These are phyloP conservation scores for Cacatua alba DNA, from an alignment of 2,113 vertebrate species.

Conservation along the genomic window DNA sequence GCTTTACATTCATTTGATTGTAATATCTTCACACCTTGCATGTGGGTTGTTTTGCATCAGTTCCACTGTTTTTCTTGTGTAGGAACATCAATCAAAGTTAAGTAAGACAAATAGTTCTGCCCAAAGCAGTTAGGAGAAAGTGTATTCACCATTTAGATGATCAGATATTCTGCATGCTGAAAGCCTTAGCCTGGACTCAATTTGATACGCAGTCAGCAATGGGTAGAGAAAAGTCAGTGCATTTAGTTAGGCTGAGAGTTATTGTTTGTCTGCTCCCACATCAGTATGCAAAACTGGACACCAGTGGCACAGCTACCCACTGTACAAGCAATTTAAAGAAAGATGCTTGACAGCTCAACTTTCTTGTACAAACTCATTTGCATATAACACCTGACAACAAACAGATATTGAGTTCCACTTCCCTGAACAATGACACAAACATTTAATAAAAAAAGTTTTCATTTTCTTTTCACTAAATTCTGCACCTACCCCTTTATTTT, in stretches of 20 bases:
- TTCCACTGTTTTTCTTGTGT: fast-evolving
- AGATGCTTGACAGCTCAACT: background rate
- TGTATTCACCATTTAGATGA: background rate
- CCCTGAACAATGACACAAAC: background rate
- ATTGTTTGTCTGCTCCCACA: background rate
- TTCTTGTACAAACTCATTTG: background rate
- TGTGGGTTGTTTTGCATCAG: background rate
- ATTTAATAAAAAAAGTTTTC: background rate
- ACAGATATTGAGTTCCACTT: background rate
- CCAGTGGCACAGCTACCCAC: background rate
- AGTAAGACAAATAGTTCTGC: background rate
- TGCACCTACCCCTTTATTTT: too few species aligned
- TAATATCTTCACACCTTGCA: background rate
- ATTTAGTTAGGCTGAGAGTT: background rate
- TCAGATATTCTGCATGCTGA: background rate
- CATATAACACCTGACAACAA: fast-evolving
- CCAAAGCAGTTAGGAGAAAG: background rate
- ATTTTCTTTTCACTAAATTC: too few species aligned
- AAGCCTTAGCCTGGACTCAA: background rate
- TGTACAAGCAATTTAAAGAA: background rate
- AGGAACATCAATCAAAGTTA: background rate
- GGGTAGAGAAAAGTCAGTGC: background rate
- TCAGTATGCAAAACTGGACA: background rate
- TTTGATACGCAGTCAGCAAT: background rate
- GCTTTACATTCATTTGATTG: background rate